Evolutionary conservation across 1,140 invertebrate species (phyloP), one percentile per base, ranked within the genome.

Genomic region (Pissodes strobi): DNA sequence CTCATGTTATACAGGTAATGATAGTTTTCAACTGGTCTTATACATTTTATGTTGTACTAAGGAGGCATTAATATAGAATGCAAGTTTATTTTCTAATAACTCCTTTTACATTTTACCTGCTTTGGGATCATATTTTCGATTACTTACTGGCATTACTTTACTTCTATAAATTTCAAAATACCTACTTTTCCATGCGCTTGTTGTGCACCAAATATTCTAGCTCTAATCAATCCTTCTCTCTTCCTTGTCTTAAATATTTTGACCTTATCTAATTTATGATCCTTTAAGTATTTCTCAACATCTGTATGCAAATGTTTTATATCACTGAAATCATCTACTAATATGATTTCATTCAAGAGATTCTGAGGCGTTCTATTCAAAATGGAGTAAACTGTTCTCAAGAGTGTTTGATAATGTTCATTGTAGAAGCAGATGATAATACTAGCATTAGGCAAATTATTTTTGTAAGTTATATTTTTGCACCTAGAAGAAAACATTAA

Each of bases 351-450:
- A 69, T 95, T 86, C 0, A 99, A 75, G 1, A 95, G 75, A 55
- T 84, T 73, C 0, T 74, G 60, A 2, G 94, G 91, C 12, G 94
- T 95, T 67, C 92, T 83, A 71, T 94, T 87, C 18, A 98, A 74
- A 51, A 99, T 87, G 1, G 92, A 93, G 71, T 95, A 88, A 13
- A 99, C 79, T 0, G 95, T 97, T 72, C 97, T 80, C 57, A 97
- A 79, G 0, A 99, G 79, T 2, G 95, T 94, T 61, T 88, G 86
- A 57, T 88, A 89, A 74, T 97, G 95, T 80, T 99, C 97, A 80
- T 98, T 97, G 77, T 94, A 97, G 75, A 98, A 98, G 74, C 95
- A 97, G 74, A 99, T 93, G 13, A 99, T 86, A 19, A 98, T 83
- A 43, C 90, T 91, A 0, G 91, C 89, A 61, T 84, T 85, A 43